Conservation (phyloP, 2,888 invertebrate species). For the Gymnocheta viridis region DNA sequence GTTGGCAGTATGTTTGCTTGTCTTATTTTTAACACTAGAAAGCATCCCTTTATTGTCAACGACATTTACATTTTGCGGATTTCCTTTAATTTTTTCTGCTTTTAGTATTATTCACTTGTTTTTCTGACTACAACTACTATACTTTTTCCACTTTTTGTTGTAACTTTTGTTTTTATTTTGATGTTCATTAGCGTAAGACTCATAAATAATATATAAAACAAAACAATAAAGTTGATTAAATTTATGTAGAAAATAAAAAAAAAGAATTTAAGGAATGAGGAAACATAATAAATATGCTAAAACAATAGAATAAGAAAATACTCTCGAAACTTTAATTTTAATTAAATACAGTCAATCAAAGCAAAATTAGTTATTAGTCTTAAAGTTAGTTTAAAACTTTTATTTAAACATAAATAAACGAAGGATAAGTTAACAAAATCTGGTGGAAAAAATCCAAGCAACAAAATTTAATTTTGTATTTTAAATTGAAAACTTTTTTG, state of each 20-base stretch:
- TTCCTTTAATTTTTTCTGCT: slow-evolving; percentile 63
- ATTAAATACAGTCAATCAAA: slow-evolving; percentile 59
- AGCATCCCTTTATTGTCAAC: slow-evolving; percentile 65
- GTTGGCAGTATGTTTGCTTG: slow-evolving; percentile 28
- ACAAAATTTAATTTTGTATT: not conserved
- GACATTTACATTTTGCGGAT: slow-evolving; percentile 69
- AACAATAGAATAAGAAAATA: slow-evolving; percentile 27
- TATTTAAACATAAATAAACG: not conserved
- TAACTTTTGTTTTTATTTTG: slow-evolving; percentile 47
- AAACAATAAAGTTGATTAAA: slow-evolving; percentile 57
- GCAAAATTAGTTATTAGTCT: slow-evolving; percentile 37
- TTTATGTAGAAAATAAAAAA: slow-evolving; percentile 47
- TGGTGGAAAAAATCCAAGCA: not conserved
- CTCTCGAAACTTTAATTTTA: slow-evolving; percentile 31
- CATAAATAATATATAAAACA: slow-evolving; percentile 63
- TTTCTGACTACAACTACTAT: slow-evolving; percentile 17
- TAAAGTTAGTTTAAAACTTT: not conserved
- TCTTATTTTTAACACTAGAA: slow-evolving; percentile 45
- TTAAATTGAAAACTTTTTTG: not conserved
- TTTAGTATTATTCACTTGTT: slow-evolving; percentile 54
- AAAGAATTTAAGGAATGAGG: not conserved
- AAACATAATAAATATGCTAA: slow-evolving; percentile 31
- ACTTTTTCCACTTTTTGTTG: slow-evolving; percentile 16
- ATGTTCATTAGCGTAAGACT: slow-evolving; percentile 66
- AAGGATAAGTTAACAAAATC: not conserved